Evolutionary conservation across 1,140 invertebrate genomes (phyloP).

Genomic region (Lutraria rhynchaena): DNA sequence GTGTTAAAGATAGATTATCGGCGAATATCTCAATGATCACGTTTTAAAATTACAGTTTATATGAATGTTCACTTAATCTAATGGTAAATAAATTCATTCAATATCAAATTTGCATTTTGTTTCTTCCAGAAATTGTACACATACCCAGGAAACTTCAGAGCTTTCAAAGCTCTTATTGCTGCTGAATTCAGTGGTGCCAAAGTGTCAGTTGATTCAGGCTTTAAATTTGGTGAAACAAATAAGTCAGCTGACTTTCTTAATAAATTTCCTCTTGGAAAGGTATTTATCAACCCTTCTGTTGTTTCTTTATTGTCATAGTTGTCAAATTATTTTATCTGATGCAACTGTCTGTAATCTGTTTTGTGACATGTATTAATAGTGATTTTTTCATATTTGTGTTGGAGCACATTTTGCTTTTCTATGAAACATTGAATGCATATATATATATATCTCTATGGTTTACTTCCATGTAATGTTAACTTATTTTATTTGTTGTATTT

Average conservation of each 20-base stretch:
- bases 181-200: conserved; percentile 96
- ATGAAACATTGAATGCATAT: too few species aligned
- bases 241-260: conserved; percentile 92
- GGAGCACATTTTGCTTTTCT: too few species aligned
- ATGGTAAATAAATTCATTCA: neutral
- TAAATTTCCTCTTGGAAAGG: conserved; percentile 98
- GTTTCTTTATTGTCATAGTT: too few species aligned
- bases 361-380: too few species aligned
- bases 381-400: too few species aligned
- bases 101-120: conserved; percentile 24
- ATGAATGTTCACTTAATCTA: neutral
- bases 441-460: too few species aligned
- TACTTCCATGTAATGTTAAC: too few species aligned
- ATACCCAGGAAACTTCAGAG: conserved; percentile 97
- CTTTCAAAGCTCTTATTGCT: conserved; percentile 94
- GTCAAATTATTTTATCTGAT: too few species aligned
- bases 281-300: too few species aligned
- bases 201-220: conserved; percentile 90
- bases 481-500: too few species aligned
- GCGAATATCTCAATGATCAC: neutral
- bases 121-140: conserved; percentile 95
- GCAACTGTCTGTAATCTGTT: neutral
- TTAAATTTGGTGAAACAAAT: conserved; percentile 97
- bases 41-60: conserved; percentile 2
- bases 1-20: conserved; percentile 28